phyloP scores from a whole-genome alignment of 2,888 invertebrate genomes.

The Synanthedon tipuliformis region DNA sequence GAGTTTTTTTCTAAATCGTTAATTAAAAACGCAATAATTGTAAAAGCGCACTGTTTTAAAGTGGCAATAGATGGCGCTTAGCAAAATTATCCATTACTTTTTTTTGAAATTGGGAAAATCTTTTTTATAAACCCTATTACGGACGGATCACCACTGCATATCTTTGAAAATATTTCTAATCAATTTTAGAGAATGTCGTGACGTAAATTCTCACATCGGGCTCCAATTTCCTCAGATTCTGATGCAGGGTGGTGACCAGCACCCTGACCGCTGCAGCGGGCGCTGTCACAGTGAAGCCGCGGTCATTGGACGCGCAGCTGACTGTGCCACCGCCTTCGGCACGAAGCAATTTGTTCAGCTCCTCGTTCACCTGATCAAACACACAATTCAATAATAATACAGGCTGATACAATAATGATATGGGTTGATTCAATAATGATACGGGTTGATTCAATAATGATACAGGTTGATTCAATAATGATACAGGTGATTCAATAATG shows the following conservation, averaged over 20 bases:
- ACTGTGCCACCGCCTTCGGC: slow-evolving; percentile 38
- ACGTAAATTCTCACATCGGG: slow-evolving; percentile 71
- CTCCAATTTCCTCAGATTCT: slow-evolving; percentile 93
- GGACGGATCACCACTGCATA: too few relatives aligned
- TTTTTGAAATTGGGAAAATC: too few relatives aligned
- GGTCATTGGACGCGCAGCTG: slow-evolving; percentile 32
- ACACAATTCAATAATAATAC: not conserved
- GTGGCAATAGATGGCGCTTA: too few relatives aligned
- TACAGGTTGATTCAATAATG: too few relatives aligned
- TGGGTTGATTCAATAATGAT: not conserved
- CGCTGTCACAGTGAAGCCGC: slow-evolving; percentile 90
- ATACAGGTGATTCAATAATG: too few relatives aligned
- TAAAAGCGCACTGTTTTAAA: too few relatives aligned
- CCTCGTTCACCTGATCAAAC: slow-evolving; percentile 74
- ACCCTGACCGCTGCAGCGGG: slow-evolving; percentile 89
- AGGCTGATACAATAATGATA: too few relatives aligned
- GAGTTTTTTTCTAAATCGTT: too few relatives aligned
- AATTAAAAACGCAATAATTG: too few relatives aligned
- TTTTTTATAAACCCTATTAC: too few relatives aligned
- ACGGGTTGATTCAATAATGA: too few relatives aligned
- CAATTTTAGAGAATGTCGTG: not conserved
- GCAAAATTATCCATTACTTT: too few relatives aligned
- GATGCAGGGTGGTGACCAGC: slow-evolving; percentile 93
- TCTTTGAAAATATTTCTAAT: not conserved
- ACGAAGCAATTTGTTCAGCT: slow-evolving; percentile 77